Evolutionary conservation across 2,113 vertebrate species (phyloP).

Genomic region (Pedionomus torquatus): DNA sequence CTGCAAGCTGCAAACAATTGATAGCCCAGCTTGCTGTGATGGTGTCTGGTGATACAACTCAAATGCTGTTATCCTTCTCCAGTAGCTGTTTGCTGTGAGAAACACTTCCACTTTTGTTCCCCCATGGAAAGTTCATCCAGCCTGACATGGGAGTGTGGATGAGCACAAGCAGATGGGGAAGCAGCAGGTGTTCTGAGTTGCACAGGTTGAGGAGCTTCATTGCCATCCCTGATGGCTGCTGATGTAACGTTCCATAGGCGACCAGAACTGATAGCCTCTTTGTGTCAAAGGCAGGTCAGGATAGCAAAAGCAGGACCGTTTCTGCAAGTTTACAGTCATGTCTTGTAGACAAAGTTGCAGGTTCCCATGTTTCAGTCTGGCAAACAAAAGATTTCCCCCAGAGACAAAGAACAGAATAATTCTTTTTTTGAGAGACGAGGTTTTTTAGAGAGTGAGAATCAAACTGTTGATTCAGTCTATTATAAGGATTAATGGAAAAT

Average conservation of each 20-base stretch:
- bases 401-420: neutral
- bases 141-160: neutral
- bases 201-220: neutral
- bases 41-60: neutral
- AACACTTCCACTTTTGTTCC: neutral
- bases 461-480: neutral
- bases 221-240: neutral
- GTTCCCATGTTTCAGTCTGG: neutral
- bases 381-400: neutral
- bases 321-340: neutral
- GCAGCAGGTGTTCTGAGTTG: neutral
- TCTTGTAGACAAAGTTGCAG: neutral
- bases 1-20: neutral
- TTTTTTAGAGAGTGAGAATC: neutral
- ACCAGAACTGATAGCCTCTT: neutral
- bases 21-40: neutral
- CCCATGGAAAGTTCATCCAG: neutral
- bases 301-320: neutral
- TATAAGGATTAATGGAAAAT: neutral
- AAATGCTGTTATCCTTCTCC: accelerated
- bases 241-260: neutral
- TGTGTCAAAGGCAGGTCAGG: neutral
- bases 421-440: neutral
- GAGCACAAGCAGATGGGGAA: neutral
- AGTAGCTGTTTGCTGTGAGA: accelerated